Conservation (phyloP, 1,140 invertebrate genomes). For the Ips typographus region DNA sequence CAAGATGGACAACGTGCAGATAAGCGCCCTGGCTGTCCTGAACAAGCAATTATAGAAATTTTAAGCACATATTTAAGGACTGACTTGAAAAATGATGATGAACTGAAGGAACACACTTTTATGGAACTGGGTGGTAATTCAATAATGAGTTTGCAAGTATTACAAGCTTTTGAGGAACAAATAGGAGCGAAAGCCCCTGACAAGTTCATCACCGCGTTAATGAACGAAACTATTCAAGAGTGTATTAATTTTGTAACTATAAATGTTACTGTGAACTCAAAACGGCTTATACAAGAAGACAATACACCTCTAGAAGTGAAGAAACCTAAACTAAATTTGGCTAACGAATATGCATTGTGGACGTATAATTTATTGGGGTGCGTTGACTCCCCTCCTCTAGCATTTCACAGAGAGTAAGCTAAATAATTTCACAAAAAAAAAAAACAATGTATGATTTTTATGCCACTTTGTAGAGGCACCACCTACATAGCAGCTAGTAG, state of each 20-base stretch:
- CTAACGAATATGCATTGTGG: background rate
- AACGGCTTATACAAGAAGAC: too few relatives aligned
- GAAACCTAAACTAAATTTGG: background rate
- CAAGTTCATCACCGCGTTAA: slow-evolving; percentile 44
- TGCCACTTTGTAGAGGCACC: background rate
- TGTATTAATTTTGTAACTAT: slow-evolving; percentile 30
- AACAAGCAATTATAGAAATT: slow-evolving; percentile 4
- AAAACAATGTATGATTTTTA: background rate
- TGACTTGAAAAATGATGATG: slow-evolving; percentile 30
- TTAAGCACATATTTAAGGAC: slow-evolving; percentile 39
- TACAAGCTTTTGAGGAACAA: slow-evolving; percentile 46
- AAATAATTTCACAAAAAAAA: too few relatives aligned
- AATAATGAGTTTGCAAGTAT: slow-evolving; percentile 53
- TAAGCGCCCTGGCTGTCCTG: background rate
- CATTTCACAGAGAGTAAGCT: slow-evolving; percentile 14
- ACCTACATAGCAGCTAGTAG: slow-evolving; percentile 24
- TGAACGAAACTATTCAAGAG: slow-evolving; percentile 44
- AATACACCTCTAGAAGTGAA: too few relatives aligned
- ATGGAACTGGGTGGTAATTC: slow-evolving; percentile 56
- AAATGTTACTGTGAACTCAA: background rate
- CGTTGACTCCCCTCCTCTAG: slow-evolving; percentile 23
- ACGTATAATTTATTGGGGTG: slow-evolving; percentile 17
- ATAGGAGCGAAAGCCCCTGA: slow-evolving; percentile 19
- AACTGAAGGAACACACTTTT: slow-evolving; percentile 50
- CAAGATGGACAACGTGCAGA: background rate